Evolutionary conservation across 2,888 invertebrate genomes (phyloP), one percentile per base, ranked within the genome.

Genomic region (Cosmopolites sordidus): DNA sequence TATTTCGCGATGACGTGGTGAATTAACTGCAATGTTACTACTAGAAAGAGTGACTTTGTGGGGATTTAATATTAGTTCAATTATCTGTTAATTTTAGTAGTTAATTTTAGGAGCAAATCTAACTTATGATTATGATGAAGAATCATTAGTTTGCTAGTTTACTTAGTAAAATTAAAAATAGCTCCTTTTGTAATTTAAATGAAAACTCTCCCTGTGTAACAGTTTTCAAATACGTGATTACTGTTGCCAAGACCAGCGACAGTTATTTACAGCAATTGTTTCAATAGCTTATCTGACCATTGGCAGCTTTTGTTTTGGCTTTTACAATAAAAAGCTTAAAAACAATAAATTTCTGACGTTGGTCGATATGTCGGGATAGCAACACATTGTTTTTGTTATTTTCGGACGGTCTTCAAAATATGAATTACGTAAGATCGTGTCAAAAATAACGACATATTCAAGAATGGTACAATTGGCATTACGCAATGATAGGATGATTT

Each of bases 261-360:
- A 33, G 11, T 11, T 33, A 43, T 51, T 51, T 51, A n/a, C 44
- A 43, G 44, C 45, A 41, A 41, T 45, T 50, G 40, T 51, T 51
- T 41, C 43, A 51, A 33, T 38, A 30, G 14, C 43, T 50, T 65
- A 65, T 48, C 48, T 18, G 30, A 33, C 33, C 33, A 30, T 48
- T 42, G 30, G 30, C 29, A 22, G 48, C 48, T 50, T 39, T 43
- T 50, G 49, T 50, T 50, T 43, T 50, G 16, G 12, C 33, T 43
- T 44, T 38, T 37, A 27, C 12, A 42, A 39, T 43, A 38, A 43
- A 33, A 43, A 39, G 27, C 49, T 43, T 44, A 17, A 50, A 50
- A 43, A 50, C 43, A 50, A 43, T 50, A 8, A 50, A 38, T 16
- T 14, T 27, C 12, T 50, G 49, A 50, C 49, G 49, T 43, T 29